Conservation (phyloP, 35 echinoderm and acorn worm genomes). For the Chiridota heheva region DNA sequence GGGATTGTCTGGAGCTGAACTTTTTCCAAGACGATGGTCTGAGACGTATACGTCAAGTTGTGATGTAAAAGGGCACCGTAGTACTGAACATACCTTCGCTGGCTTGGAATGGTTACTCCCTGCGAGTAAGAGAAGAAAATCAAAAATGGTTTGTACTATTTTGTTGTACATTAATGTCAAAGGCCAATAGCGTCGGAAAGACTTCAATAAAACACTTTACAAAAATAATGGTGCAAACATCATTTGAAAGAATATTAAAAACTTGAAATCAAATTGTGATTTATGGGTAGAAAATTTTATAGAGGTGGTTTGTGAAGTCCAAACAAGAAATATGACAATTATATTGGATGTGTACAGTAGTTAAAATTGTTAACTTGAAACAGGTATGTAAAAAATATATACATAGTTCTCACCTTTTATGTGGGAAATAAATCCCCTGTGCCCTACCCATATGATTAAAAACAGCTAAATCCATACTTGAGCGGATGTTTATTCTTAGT, state of each 20-base stretch:
- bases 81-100: slow-evolving; percentile 97
- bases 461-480: too few relatives aligned
- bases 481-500: too few relatives aligned
- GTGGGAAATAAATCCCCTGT: too few relatives aligned
- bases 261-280: not conserved
- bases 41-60: slow-evolving; percentile 56
- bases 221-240: not conserved
- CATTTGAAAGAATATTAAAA: not conserved
- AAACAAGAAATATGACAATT: too few relatives aligned
- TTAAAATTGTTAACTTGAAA: too few relatives aligned
- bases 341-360: too few relatives aligned
- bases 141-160: too few relatives aligned
- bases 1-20: slow-evolving; percentile 90
- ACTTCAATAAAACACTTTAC: not conserved
- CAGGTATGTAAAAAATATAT: too few relatives aligned
- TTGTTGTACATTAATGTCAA: too few relatives aligned
- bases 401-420: too few relatives aligned
- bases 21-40: slow-evolving; percentile 75
- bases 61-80: slow-evolving; percentile 74
- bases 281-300: not conserved
- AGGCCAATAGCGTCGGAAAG: not conserved
- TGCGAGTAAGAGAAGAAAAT: slow-evolving; percentile 17
- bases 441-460: too few relatives aligned
- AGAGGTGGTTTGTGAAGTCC: not conserved
- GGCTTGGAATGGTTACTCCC: slow-evolving; percentile 99